phyloP scores from a whole-genome alignment of 2,888 invertebrate species.

The Arctia plantaginis region DNA sequence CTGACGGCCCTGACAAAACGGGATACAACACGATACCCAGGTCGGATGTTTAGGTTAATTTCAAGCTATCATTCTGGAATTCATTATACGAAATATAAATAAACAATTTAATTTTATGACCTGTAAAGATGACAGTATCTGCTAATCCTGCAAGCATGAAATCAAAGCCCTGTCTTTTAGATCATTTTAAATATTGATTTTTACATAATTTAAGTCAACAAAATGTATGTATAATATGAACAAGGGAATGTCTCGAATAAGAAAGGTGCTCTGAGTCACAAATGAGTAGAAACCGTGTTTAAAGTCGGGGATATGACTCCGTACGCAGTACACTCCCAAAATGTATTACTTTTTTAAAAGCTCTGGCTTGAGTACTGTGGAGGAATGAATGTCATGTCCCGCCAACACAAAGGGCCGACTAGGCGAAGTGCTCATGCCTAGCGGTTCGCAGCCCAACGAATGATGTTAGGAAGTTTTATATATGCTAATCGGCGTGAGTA shows the following conservation, averaged over 20 bases:
- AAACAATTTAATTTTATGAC: not conserved
- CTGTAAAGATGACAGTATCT: not conserved
- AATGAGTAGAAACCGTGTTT: not conserved
- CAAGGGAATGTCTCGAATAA: too few species aligned
- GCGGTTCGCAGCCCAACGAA: too few species aligned
- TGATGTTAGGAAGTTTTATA: too few species aligned
- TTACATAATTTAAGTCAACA: not conserved
- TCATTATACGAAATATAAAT: too few species aligned
- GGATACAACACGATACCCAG: constrained; percentile 63
- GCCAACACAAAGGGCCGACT: too few species aligned
- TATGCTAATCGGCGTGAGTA: too few species aligned
- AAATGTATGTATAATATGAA: not conserved
- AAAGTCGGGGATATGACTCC: too few species aligned
- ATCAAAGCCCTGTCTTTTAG: not conserved
- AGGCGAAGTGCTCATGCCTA: too few species aligned
- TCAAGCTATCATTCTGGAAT: constrained; percentile 18
- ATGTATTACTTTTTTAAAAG: too few species aligned
- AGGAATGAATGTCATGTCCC: too few species aligned
- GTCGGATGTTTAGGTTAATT: constrained; percentile 47
- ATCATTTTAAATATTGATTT: not conserved
- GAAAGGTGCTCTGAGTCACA: not conserved
- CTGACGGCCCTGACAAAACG: constrained; percentile 72
- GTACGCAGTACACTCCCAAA: too few species aligned
- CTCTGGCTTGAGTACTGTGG: too few species aligned
- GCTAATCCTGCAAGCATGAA: not conserved